Base-by-base conservation (phyloP, 2,888 invertebrate genomes). In the Dolichopus griseipennis region DNA sequence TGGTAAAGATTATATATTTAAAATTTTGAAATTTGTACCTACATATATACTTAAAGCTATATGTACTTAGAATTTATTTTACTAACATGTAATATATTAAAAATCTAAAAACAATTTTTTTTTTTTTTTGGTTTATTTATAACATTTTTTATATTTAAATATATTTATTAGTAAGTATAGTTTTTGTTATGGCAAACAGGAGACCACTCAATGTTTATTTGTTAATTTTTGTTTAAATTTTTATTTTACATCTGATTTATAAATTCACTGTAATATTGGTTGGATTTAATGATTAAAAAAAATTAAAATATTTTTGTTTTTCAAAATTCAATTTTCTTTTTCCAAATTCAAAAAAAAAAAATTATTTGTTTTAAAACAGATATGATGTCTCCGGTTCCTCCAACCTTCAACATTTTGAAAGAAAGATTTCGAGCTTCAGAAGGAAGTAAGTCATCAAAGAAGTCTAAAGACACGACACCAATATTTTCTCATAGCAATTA, bases 401-500 rank as follows among this genome's bases (percentile, higher is more conserved):
- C 90, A 86, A 89, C 89, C 85, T 90, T 89, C 89, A 90, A 90
- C 89, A 90, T 90, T 85, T 87, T 91, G 84, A 90, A 90, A 90
- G 78, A 80, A 69, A 78, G 81, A 68, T 76, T 81, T 3, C 75
- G 81, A 67, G 79, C 81, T 10, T 77, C 81, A 37, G 81, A 80
- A 15, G 74, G 76, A 37, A 78, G 79, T 4, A 75, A 75, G 27
- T 76, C 74, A 22, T 74, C 75, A 1, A 81, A 84, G 66, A 75
- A 81, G 73, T 86, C 85, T 75, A 87, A 87, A 74, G 87, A 88
- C 75, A 86, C 87, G 78, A 88, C 90, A 73, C 94, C 90, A 79
- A 95, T 96, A 22, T 97, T 97, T 82, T 84, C 92, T 65, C 89
- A 91, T 71, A 91, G 93, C 66, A 88, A 91, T 72, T 94, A 94